Evolutionary conservation across 2,113 vertebrate genomes (phyloP).

Genomic region (Struthio camelus): DNA sequence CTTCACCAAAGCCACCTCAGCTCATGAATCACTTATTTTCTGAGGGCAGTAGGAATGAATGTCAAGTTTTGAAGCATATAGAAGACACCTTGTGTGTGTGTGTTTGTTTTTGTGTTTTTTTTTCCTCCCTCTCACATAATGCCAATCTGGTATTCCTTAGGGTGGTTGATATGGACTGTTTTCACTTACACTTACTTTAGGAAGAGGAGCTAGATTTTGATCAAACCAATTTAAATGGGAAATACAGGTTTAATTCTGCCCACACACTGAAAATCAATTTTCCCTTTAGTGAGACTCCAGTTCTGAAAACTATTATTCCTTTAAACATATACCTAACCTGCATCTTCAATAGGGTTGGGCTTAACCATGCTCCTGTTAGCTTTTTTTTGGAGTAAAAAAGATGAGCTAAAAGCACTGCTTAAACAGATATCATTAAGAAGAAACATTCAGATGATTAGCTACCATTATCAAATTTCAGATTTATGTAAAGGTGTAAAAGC

Average conservation of each 20-base stretch:
- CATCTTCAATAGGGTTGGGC: background rate
- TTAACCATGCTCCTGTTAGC: background rate
- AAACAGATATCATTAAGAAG: background rate
- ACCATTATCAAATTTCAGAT: background rate
- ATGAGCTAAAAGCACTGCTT: background rate
- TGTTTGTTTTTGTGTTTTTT: background rate
- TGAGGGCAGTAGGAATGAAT: background rate
- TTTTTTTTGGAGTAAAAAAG: background rate
- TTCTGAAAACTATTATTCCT: background rate
- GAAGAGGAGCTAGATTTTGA: background rate
- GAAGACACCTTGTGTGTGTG: background rate
- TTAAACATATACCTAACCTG: background rate
- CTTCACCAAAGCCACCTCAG: background rate
- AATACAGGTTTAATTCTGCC: slow-evolving; percentile 9
- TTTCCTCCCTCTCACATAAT: too few species aligned
- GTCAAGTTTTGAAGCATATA: background rate
- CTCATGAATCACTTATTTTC: background rate
- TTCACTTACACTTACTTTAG: background rate
- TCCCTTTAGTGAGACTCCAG: background rate
- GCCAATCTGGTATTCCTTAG: background rate
- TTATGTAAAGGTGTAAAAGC: background rate
- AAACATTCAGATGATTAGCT: background rate
- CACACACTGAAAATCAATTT: background rate
- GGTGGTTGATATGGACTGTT: background rate
- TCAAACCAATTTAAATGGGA: background rate